Conservation (phyloP, 2,888 invertebrate genomes). For the Chrysolina oricalcia region DNA sequence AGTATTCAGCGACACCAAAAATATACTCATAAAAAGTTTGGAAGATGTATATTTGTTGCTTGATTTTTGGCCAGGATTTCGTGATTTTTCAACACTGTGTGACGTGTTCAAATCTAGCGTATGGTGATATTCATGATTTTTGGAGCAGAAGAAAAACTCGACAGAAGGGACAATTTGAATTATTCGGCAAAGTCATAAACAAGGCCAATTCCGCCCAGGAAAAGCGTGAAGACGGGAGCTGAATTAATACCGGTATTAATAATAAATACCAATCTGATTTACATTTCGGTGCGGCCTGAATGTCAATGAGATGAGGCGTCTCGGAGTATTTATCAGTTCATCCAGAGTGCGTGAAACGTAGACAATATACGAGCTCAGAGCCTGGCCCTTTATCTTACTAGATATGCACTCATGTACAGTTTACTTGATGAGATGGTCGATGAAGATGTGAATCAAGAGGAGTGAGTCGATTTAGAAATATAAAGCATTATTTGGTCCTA, state of each 20-base stretch:
- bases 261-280: slow-evolving; percentile 53
- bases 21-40: too few species aligned
- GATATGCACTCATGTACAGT: not conserved
- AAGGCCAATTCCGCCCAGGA: slow-evolving; percentile 65
- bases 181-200: slow-evolving; percentile 64
- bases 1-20: too few species aligned
- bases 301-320: slow-evolving; percentile 19
- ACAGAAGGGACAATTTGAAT: too few species aligned
- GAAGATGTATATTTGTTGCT: too few species aligned
- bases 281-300: slow-evolving; percentile 51
- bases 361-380: slow-evolving; percentile 14
- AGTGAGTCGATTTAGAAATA: not conserved
- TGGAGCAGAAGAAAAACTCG: too few species aligned
- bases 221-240: slow-evolving; percentile 61
- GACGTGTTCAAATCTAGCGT: too few species aligned
- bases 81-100: too few species aligned
- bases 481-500: too few species aligned
- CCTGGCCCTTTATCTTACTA: slow-evolving; percentile 21
- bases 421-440: slow-evolving; percentile 5
- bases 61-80: too few species aligned
- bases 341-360: slow-evolving; percentile 27
- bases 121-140: too few species aligned
- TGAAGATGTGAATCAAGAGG: slow-evolving; percentile 1
- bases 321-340: slow-evolving; percentile 22
- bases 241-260: slow-evolving; percentile 66